Evolutionary conservation across 2,888 invertebrate genomes (phyloP).

Genomic region (Lasioglossum oenotherae): DNA sequence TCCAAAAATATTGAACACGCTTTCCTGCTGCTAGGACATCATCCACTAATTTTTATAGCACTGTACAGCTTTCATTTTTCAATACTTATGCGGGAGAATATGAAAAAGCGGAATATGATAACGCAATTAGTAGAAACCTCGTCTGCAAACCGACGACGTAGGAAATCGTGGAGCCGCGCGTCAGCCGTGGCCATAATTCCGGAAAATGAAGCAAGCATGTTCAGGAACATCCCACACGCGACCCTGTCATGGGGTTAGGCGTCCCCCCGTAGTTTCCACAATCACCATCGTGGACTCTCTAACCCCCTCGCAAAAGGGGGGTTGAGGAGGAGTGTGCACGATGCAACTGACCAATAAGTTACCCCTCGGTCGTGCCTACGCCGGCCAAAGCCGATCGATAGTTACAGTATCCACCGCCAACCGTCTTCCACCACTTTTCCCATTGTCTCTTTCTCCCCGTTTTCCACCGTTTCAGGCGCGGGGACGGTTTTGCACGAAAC

Average conservation of each 20-base stretch:
- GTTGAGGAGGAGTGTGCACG: constrained; percentile 75
- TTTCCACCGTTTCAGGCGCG: neutral
- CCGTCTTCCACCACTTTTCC: constrained; percentile 57
- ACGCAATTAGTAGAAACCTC: neutral
- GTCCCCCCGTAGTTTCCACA: constrained; percentile 67
- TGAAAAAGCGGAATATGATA: no score
- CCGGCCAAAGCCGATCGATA: constrained; percentile 76
- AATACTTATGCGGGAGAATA: no score
- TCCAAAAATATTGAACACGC: neutral
- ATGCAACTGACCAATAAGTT: constrained; percentile 83
- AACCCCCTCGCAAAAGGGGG: constrained; percentile 72
- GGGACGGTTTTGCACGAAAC: constrained; percentile 48
- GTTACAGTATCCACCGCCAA: constrained; percentile 73
- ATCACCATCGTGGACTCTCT: constrained; percentile 63
- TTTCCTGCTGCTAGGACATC: no score
- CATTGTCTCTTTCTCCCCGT: constrained; percentile 11
- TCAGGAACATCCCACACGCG: constrained; percentile 64
- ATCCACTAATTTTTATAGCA: no score
- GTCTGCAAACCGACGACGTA: neutral
- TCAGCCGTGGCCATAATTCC: constrained; percentile 73
- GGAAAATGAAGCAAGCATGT: constrained; percentile 72
- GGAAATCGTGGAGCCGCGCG: constrained; percentile 39
- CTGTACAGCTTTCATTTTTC: no score
- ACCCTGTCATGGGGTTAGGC: constrained; percentile 71
- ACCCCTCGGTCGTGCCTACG: constrained; percentile 75